Base-by-base conservation (phyloP, 35 echinoderm and acorn worm genomes). In the Lytechinus pictus region DNA sequence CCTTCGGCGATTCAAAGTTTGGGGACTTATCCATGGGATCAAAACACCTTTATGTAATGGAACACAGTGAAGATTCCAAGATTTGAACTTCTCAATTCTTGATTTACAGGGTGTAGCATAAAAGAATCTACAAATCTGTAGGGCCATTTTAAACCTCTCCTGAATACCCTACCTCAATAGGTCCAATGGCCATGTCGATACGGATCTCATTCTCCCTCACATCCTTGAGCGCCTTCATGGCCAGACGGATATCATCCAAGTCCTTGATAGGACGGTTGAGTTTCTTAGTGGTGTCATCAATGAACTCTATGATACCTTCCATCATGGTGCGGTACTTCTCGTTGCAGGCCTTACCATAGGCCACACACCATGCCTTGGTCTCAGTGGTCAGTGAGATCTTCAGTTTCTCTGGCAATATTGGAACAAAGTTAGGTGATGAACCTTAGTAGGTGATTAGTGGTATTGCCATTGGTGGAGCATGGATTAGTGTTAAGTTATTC, bases 141-240 rank as follows among this genome's bases (percentile, higher is more conserved):
- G 33, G 33, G 33, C 33, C 33, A 44, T 44, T n/a, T 44, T 44
- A 44, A 44, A 44, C 33, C 33, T 44, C 33, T 44, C 33, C 33
- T 44, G 33, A 44, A 9, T 54, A 90, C 94, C 55, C 91, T 89
- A 99, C 98, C 97, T 99, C 98, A 97, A 99, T 99, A 6, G 98
- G 98, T 55, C 98, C 98, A 95, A 99, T 99, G 79, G 97, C 97
- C 98, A 99, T 99, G 87, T 99, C 98, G 94, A 99, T 99, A 11
- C 97, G 91, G 88, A 99, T 99, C 95, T 99, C 98, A 87, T 99
- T 99, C 91, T 98, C 98, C 60, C 98, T 92, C 95, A 99, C 94
- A 33, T 99, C 98, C 91, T 98, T 98, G 21, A 99, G 94, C 13
- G 98, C 95, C 61, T 96, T 95, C 98, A 99, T 99, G 53, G 97